Base-by-base conservation (phyloP, 92 coral and sea anemone genomes). In the Phenganax stokvisi region DNA sequence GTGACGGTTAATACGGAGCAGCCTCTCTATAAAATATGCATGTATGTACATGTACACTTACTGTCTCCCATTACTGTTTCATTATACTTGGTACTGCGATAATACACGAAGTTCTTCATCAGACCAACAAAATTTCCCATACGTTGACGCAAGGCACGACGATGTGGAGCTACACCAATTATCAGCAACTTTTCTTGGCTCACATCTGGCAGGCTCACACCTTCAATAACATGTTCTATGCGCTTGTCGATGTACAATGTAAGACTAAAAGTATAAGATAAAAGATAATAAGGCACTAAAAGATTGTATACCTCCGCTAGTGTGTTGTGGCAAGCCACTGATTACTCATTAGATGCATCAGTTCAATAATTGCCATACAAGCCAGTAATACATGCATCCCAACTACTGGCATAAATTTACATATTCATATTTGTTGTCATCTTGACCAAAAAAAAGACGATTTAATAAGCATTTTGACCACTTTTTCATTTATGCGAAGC, bases 171-270 rank as follows among this genome's bases (percentile, higher is more conserved):
- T 12, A 57, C 11, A 27, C 81, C 81, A 58, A 76, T 76, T n/a
- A 28, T 76, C 54, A 57, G 28, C 47, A 6, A 9, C 30, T 57
- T 13, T 17, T 54, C 54, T 47, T 61, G 81, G 54, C 27, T 59
- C 64, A 58, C 81, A 10, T 59, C 56, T 29, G 69, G 81, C 16
- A 76, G 69, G 15, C 12, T 56, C 12, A 9, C 7, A 47, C 20
- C n/a, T n/a, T n/a, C 9, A 13, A 10, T 7, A 10, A 76, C 51
- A 54, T 56, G 31, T 56, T 76, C 81, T 17, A 76, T 15, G 9
- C 81, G 69, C 44, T 76, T 76, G 81, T 76, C 81, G 20, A 76
- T 27, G 16, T 76, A 76, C 69, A 76, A 64, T 6, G 70, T 47
- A 52, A 76, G 55, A 56, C 81, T 76, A 54, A 17, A 15, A 57